Evolutionary conservation across 2,113 vertebrate species (phyloP), one percentile per base, ranked within the genome.

Genomic region (Nyctereutes procyonoides): DNA sequence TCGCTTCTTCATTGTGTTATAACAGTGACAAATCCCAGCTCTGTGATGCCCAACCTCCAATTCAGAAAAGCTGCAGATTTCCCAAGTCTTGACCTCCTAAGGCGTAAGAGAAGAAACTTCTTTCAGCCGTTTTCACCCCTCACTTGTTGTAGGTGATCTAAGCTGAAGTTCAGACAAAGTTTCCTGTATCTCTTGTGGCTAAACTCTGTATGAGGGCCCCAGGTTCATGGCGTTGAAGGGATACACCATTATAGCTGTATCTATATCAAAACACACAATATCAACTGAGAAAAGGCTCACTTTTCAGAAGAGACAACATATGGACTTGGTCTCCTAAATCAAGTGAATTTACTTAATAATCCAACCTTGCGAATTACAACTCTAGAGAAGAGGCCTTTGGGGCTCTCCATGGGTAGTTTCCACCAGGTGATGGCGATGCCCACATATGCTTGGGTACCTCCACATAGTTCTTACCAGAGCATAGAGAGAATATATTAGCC

Each of bases 21-120:
- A 35, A 53, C 20, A 38, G 14, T 38, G 38, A 86, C 48, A 73
- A 35, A 73, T 48, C 10, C 12, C 5, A 95, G 30, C 13, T n/a
- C 24, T 58, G 35, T 55, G 38, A 80, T 87, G 30, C 3, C 20
- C 82, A 83, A 12, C 24, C 20, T 87, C 53, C 56, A 71, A 95
- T 17, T 19, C 38, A 96, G 93, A 95, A 80, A 65, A 96, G 12
- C 32, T 67, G 14, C 48, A 28, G 51, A 67, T 95, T 95, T 62
- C 55, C 48, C 80, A 51, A 24, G 35, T 43, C 73, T 80, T 20
- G 38, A 60, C 85, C 76, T 63, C 30, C 88, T 97, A 71, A 48
- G 2, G 8, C 10, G 19, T n/a, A 93, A 94, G 60, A 53, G 4
- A 95, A 96, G 83, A 96, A 84, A 17, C 2, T 60, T 63, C 30